These are phyloP conservation scores for Philereme transversata DNA, from an alignment of 2,888 invertebrate species.

Conservation along the genomic window DNA sequence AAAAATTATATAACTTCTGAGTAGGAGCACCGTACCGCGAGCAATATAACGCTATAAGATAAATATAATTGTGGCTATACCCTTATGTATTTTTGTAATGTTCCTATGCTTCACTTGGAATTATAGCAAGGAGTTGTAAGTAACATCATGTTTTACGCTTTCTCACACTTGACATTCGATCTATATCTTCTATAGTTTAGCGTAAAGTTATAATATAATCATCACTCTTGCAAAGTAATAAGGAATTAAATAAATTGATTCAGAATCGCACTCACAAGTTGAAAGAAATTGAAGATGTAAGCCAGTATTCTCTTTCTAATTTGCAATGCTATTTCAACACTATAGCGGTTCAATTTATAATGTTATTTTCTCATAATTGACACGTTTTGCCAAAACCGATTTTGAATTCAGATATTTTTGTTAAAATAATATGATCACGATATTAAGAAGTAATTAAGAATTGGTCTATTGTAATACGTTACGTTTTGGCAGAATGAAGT, in stretches of 20 bases:
- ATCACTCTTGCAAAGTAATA: constrained; percentile 24
- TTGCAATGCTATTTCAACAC: constrained; percentile 37
- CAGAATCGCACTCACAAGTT: constrained; percentile 14
- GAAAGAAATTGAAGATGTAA: constrained; percentile 16
- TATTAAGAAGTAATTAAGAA: too few relatives aligned
- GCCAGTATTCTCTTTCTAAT: constrained; percentile 29
- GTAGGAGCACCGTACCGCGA: too few relatives aligned
- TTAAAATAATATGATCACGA: too few relatives aligned
- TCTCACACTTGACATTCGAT: background rate
- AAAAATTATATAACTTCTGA: too few relatives aligned
- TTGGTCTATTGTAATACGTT: background rate
- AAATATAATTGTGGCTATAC: background rate
- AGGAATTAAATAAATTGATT: constrained; percentile 10
- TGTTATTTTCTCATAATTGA: constrained; percentile 8
- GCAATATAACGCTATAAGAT: background rate
- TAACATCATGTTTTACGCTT: constrained; percentile 43
- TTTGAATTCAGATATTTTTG: background rate
- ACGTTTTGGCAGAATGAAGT: constrained; percentile 23
- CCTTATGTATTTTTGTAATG: constrained; percentile 45
- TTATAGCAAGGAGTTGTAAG: constrained; percentile 82
- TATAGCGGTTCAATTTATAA: constrained; percentile 27
- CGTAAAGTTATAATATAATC: constrained; percentile 4
- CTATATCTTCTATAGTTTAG: constrained; percentile 7
- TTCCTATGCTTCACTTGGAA: constrained; percentile 71
- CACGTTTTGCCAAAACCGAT: constrained; percentile 24